Base-by-base conservation (phyloP, 2,888 invertebrate genomes). In the Philereme vetulata region DNA sequence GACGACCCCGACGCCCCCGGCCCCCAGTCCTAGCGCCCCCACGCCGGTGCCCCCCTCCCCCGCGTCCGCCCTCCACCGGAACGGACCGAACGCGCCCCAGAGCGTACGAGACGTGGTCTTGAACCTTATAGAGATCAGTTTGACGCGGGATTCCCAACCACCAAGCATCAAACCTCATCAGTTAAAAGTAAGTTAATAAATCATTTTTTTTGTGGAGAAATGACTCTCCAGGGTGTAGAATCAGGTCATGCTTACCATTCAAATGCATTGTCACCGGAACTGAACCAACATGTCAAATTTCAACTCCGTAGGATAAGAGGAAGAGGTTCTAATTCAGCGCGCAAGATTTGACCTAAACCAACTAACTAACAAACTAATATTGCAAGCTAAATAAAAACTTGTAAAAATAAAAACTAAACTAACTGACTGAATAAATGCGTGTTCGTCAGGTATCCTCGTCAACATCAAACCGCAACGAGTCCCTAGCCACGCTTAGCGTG, bases 91-190 rank as follows among this genome's bases (percentile, higher is more conserved):
- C 72, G 82, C 94, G 61, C 95, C 95, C 32, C 90, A 96, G 62
- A 96, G 96, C 53, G 96, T 97, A 21, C 95, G 96, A 70, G 97
- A 97, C 82, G 94, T 97, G 58, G 95, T 97, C 81, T 93, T 95
- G 70, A 96, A 96, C 74, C 95, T 97, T 60, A 97, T 97, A 63
- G 97, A 97, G 84, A 94, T 95, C 80, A 95, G 95, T 68, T 85
- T 97, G 52, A 94, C 94, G 85, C 95, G 96, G 78, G 94, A 94
- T 65, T 91, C 93, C 62, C 93, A 84, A 59, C 81, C 86, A 70
- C 90, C 91, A 8, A 65, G 69, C 35, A 66, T 76, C 38, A 85
- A 85, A 52, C 80, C 78, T 1, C 80, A 81, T 59, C 81, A 77
- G 49, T 68, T 83, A 40, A 86, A 85, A 80, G 85, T 85, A 33